phyloP scores from a whole-genome alignment of 2,797 vertebrate genomes.

The Leucoraja ocellata region DNA sequence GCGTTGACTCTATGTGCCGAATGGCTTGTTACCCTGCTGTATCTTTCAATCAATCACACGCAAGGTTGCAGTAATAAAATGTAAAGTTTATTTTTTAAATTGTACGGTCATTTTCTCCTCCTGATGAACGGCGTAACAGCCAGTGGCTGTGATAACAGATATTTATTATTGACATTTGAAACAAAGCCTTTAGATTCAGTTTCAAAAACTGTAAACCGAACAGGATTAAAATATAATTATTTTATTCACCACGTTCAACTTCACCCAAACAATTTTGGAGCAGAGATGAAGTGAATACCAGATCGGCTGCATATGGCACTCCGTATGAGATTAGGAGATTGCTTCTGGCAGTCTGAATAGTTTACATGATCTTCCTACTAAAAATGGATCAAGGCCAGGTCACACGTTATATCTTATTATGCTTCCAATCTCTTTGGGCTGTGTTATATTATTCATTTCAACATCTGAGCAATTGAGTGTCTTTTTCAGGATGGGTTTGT shows the following conservation, averaged over 20 bases:
- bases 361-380: conserved; percentile 32
- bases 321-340: conserved; percentile 28
- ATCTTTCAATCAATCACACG: too few species aligned
- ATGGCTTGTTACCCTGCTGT: too few species aligned
- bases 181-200: not conserved
- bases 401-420: conserved; percentile 30
- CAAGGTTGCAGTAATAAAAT: not conserved
- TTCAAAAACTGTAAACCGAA: not conserved
- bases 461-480: conserved; percentile 20
- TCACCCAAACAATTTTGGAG: conserved; percentile 8
- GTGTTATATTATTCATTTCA: conserved; percentile 25
- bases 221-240: not conserved
- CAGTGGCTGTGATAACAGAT: not conserved
- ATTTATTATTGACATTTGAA: not conserved
- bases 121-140: not conserved
- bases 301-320: conserved; percentile 28
- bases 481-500: not conserved
- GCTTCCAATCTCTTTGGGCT: conserved; percentile 13
- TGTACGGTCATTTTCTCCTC: not conserved
- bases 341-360: not conserved
- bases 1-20: too few species aligned
- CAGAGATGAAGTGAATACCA: not conserved
- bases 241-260: not conserved
- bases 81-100: not conserved
- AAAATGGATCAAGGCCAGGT: conserved; percentile 26